Base-by-base conservation (phyloP, 2,113 vertebrate genomes). In the Chunga burmeisteri region DNA sequence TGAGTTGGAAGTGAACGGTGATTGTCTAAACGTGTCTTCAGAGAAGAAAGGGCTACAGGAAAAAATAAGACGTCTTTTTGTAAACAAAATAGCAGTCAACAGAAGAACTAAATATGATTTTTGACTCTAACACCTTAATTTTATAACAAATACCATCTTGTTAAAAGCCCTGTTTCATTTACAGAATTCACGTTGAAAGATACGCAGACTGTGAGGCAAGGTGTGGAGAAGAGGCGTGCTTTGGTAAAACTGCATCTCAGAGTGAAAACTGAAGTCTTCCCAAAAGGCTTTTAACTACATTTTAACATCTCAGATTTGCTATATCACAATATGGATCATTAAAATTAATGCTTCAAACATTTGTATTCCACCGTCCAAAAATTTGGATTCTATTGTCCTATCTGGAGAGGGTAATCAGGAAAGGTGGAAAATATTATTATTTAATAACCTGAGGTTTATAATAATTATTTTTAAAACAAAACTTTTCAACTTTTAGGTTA, bases 1-100 rank as follows among this genome's bases (percentile, higher is more conserved):
- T 96, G 99, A 98, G 97, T 98, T 99, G 95, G 98, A 99, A 98
- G 98, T 99, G 98, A 99, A 99, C 34, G 99, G 99, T 98, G 99
- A 99, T 99, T 99, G 99, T 99, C 99, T 99, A 98, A 99, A 99
- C 73, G 98, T 98, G 94, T 99, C 99, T 96, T 99, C 99, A 96
- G 98, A 98, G 98, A 99, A 98, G 98, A 99, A 99, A 79, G 99
- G 99, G 98, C 99, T 99, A 97, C 38, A 95, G 96, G 44, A 90
- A 84, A 95, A 93, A 92, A 96, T 55, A 87, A 95, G 84, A 94
- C 2, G 5, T 47, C 82, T 88, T 95, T 97, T 97, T 91, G 67
- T 46, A 79, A 82, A 94, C 42, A 90, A 74, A 74, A 79, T 2
- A 91, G 22, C 27, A 72, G 32, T 56, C 90, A 81, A 74, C 1